These are phyloP conservation scores for Yoshiicerus persimilis DNA, from an alignment of 1,140 invertebrate genomes.

Conservation along the genomic window DNA sequence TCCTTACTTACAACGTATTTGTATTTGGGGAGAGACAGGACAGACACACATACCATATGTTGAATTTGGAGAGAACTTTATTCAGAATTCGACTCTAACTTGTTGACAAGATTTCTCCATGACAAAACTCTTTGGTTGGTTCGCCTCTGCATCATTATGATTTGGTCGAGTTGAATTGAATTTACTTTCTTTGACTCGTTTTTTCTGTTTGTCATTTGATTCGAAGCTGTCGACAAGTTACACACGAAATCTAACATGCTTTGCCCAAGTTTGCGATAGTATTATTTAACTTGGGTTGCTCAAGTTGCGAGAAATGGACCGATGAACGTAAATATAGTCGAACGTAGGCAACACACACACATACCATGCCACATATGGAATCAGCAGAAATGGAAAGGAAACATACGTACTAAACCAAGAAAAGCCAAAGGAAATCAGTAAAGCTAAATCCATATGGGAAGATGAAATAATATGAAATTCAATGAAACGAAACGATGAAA, in stretches of 20 bases:
- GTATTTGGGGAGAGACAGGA: not conserved
- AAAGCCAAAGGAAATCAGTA: not conserved
- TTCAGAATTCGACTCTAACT: not conserved
- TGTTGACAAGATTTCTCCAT: not conserved
- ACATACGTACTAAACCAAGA: not conserved
- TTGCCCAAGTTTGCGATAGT: not conserved
- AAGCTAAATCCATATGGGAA: not conserved
- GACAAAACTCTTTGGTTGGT: not conserved
- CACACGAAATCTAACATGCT: not conserved
- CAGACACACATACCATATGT: not conserved
- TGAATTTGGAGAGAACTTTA: not conserved
- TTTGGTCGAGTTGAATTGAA: not conserved
- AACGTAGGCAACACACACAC: not conserved
- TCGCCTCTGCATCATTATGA: not conserved
- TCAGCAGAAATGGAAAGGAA: not conserved
- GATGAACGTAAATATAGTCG: not conserved
- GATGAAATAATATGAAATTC: conserved; percentile 2
- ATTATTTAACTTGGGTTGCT: not conserved
- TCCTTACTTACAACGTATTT: not conserved
- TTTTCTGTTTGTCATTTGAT: not conserved
- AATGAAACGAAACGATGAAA: not conserved
- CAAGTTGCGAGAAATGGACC: not conserved
- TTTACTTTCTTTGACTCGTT: not conserved
- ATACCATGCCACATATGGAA: not conserved
- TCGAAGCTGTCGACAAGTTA: not conserved